phyloP scores from a whole-genome alignment of 2,113 vertebrate species.

The Hassar affinis region DNA sequence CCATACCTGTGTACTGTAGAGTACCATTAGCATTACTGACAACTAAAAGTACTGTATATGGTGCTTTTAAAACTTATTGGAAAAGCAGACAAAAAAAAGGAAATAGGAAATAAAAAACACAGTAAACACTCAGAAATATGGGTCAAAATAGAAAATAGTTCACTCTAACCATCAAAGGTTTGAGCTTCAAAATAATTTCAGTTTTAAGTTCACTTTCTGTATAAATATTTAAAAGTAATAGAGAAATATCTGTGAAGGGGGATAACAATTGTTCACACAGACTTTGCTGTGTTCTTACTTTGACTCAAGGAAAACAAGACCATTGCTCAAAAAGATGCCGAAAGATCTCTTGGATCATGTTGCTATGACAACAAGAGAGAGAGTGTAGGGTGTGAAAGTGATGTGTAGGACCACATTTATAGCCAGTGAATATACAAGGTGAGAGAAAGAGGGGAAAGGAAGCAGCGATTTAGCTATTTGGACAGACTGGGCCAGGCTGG shows the following conservation, averaged over 20 bases:
- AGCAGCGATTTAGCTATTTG: slow-evolving; percentile 19
- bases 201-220: neutral
- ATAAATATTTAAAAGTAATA: slow-evolving; percentile 16
- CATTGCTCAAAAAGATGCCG: slow-evolving; percentile 46
- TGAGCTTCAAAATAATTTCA: neutral
- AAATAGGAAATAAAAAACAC: neutral
- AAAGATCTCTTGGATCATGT: slow-evolving; percentile 54
- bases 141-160: neutral
- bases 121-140: neutral
- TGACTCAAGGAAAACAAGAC: slow-evolving; percentile 45
- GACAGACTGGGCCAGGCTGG: neutral
- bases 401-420: slow-evolving; percentile 49
- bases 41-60: neutral
- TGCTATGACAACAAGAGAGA: slow-evolving; percentile 53
- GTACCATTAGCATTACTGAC: neutral
- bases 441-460: slow-evolving; percentile 8
- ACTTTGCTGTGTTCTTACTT: slow-evolving; percentile 42
- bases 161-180: neutral
- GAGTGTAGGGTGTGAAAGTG: slow-evolving; percentile 52
- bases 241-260: neutral
- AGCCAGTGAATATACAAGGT: slow-evolving; percentile 31
- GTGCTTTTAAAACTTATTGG: neutral
- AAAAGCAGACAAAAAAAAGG: no score
- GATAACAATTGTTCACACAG: slow-evolving; percentile 35
- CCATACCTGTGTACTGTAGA: neutral